Conservation (phyloP, 2,113 vertebrate genomes). For the Monarcha castaneiventris region DNA sequence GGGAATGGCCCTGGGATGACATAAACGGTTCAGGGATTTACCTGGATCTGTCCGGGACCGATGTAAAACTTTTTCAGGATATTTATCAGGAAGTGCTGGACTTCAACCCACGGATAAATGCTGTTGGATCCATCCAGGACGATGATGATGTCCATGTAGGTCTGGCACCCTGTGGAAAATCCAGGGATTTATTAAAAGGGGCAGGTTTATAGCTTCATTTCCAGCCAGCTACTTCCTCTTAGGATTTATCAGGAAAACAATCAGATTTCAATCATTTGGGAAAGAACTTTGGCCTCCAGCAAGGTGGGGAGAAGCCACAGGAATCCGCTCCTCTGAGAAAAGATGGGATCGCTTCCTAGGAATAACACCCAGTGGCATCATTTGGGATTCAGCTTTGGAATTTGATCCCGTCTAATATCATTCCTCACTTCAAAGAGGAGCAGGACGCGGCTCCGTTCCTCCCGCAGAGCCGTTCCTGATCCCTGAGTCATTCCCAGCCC, state of each 20-base stretch:
- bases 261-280: background rate
- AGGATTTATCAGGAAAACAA: background rate
- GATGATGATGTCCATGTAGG: slow-evolving; percentile 96
- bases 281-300: background rate
- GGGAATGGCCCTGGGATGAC: accelerated
- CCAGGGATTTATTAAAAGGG: background rate
- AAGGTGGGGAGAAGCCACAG: background rate
- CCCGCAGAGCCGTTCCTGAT: background rate
- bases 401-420: background rate
- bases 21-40: background rate
- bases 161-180: slow-evolving; percentile 86
- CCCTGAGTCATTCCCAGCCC: slow-evolving; percentile 19
- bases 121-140: slow-evolving; percentile 97
- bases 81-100: slow-evolving; percentile 95
- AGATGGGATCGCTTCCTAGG: background rate
- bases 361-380: background rate
- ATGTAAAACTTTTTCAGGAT: slow-evolving; percentile 95
- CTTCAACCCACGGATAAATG: slow-evolving; percentile 97
- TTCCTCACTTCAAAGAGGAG: background rate
- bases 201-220: background rate
- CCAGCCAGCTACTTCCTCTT: background rate
- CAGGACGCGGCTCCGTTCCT: background rate
- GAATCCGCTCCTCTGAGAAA: background rate
- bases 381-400: background rate
- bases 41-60: slow-evolving; percentile 95